Base-by-base conservation (phyloP, 2,797 vertebrate species). In the Clarias platycephalus region DNA sequence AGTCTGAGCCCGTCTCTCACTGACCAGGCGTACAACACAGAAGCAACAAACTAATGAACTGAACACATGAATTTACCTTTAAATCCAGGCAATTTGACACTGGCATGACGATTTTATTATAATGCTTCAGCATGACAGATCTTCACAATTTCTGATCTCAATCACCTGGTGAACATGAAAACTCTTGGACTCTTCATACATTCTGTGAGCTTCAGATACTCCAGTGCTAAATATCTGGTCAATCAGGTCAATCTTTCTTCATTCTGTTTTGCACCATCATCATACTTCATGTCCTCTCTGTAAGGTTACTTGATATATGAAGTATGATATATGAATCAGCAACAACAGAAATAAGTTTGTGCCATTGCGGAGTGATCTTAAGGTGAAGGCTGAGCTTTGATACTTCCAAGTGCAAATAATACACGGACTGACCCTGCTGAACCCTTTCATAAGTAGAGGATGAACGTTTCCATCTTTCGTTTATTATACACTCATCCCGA, bases 1-100 rank as follows among this genome's bases (percentile, higher is more conserved):
- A 93, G 93, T 94, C 93, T 94, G 92, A 93, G 94, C 94, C 91
- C 91, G 94, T 83, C 82, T 89, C 77, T 82, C 40, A 86, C 84
- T 72, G 75, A 80, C 78, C 74, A 18, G 13, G 34, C 72, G 67
- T 1, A 82, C 63, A 26, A 28, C 22, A 58, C 26, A 22, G 28
- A 20, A 81, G 77, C 53, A 63, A 26, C 37, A 2, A 78, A 60
- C 53, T 78, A 77, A 87, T 76, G 28, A 53, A 81, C 53, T n/a
- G 37, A 31, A 84, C 28, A 62, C 44, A 18, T 70, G 5, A 44
- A 60, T 77, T n/a, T 44, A 70, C 44, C 9, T 44, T 44, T 9
- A 12, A 44, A 37, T 74, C 28, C 24, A 80, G 81, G 37, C 71
- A 34, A 63, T 71, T 28, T 31, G 49, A 64, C 55, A 77, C 0